A percentile compares a stretch with the other conserved stretches of the same genome.
Evolutionary conservation across 2,888 invertebrate species (phyloP).

Genomic region (Vanessa cardui): DNA sequence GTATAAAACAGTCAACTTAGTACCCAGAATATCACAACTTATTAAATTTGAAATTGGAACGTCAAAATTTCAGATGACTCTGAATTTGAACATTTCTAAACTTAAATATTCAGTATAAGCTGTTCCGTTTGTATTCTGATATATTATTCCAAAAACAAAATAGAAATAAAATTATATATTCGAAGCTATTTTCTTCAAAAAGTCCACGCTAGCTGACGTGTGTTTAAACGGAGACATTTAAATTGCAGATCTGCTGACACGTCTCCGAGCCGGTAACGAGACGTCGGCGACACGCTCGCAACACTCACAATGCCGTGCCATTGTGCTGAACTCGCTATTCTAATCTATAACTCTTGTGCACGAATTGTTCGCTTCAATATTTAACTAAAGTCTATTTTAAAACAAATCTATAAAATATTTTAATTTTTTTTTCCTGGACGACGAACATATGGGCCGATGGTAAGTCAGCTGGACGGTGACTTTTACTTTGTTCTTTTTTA

Average conservation of each 20-base stretch:
- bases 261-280: slow-evolving; percentile 25
- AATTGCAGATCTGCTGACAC: slow-evolving; percentile 27
- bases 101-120: neutral
- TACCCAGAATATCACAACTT: no score
- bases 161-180: neutral
- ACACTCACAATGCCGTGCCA: slow-evolving; percentile 7
- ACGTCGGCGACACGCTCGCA: slow-evolving; percentile 9
- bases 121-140: neutral
- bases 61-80: no score
- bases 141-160: neutral
- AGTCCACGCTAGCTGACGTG: slow-evolving; percentile 1
- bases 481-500: no score
- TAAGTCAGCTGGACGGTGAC: no score
- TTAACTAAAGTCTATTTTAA: neutral
- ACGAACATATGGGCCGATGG: no score
- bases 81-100: neutral
- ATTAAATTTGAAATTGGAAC: no score
- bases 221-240: slow-evolving; percentile 20
- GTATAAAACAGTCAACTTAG: no score
- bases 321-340: slow-evolving; percentile 1
- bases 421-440: no score
- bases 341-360: slow-evolving; percentile 1
- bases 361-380: slow-evolving; percentile 4
- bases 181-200: slow-evolving; percentile 3
- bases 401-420: neutral